Base-by-base conservation (phyloP, 2,888 invertebrate genomes). In the Perdita meconis region DNA sequence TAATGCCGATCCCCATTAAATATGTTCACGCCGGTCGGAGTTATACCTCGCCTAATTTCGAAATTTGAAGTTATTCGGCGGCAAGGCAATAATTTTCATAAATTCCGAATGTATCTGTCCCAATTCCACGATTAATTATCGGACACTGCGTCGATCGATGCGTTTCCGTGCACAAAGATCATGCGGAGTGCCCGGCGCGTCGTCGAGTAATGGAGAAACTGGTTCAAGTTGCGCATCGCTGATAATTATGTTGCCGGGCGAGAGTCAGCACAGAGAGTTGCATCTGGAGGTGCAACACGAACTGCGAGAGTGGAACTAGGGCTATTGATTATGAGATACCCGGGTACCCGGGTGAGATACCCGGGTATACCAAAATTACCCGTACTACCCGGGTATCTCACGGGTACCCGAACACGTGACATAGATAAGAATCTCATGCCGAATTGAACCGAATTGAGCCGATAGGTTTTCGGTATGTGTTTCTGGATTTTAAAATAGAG, bases 171-270 rank as follows among this genome's bases (percentile, higher is more conserved):
- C 5, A 16, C 40, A 30, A 44, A 64, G 47, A 65, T 55, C 44
- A 16, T 55, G 36, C 12, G 10, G 22, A 2, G 34, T 53, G 30
- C 36, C 30, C 44, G 8, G n/a, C n/a, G n/a, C 13, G 8, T 26
- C 24, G 19, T 12, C 8, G 24, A 22, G 22, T 26, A 59, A 74
- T 51, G 4, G 22, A 38, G 71, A 12, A 64, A 30, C 38, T 19
- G n/a, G 16, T 16, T 10, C 56, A 24, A 65, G 16, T 72, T 47
- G 16, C 47, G 38, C 64, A 59, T 38, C 30, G 40, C 42, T 44
- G 44, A 55, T 55, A 75, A 75, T 75, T 75, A 63, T 51, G 51
- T 26, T 36, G 12, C 13, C 38, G 13, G n/a, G 26, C 6, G 26
- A n/a, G 47, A 51, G 24, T 26, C 26, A 38, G 22, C n/a, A 22